Conservation (phyloP, 2,797 vertebrate species). For the Notoglanidium macrostoma region DNA sequence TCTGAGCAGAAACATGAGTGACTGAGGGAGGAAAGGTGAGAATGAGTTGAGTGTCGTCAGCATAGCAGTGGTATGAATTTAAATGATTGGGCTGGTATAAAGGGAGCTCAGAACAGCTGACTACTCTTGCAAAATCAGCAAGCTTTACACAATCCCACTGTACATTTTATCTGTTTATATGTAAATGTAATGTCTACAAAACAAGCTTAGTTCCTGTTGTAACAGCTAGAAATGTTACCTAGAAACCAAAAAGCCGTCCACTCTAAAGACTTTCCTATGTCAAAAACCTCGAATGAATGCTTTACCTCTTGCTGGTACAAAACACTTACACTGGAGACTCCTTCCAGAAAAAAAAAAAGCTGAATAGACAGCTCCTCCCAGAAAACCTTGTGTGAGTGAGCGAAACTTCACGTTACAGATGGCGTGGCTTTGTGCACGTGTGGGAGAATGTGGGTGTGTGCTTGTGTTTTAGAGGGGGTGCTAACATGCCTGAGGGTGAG, state of each 20-base stretch:
- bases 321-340: neutral
- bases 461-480: conserved; percentile 24
- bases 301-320: neutral
- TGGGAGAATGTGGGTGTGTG: conserved; percentile 29
- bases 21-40: neutral
- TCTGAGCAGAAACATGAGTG: neutral
- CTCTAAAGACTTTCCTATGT: neutral
- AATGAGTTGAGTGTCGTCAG: neutral
- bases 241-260: neutral
- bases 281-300: neutral
- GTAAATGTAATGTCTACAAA: neutral
- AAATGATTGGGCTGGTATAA: neutral
- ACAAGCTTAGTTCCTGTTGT: neutral
- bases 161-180: neutral
- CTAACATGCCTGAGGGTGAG: conserved; percentile 35
- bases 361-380: neutral
- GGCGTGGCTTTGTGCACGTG: conserved; percentile 31
- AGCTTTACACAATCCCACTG: neutral
- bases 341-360: neutral
- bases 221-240: neutral
- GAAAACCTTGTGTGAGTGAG: neutral
- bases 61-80: neutral
- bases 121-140: neutral
- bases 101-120: neutral
- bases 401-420: conserved; percentile 2